Percentiles rank a stretch among this genome's conserved stretches.
phyloP scores from a whole-genome alignment of 2,113 vertebrate species.

The Gavialis gangeticus region DNA sequence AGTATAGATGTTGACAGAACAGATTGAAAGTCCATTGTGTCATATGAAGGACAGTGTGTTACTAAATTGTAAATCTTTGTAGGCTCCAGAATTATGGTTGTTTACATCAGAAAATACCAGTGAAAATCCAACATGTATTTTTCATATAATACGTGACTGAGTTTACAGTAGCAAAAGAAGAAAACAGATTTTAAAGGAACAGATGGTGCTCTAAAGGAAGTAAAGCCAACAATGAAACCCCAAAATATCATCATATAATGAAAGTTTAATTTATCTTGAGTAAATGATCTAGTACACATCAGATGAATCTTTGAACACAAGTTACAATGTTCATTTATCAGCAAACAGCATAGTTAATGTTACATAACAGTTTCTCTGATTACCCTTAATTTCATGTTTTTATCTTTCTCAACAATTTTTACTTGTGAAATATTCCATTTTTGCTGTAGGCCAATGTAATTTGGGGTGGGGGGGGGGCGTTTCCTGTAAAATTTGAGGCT shows the following conservation, averaged over 20 bases:
- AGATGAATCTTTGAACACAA: constrained; percentile 5
- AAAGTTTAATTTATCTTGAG: background rate
- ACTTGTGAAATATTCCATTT: background rate
- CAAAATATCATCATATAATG: constrained; percentile 23
- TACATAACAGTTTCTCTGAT: background rate
- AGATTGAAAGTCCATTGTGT: background rate
- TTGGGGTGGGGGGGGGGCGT: background rate
- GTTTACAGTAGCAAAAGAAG: background rate
- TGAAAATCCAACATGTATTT: background rate
- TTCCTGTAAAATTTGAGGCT: background rate
- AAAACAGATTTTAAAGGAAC: background rate
- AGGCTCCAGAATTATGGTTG: background rate
- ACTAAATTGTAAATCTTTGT: background rate
- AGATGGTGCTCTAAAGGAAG: background rate
- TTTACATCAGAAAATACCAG: background rate
- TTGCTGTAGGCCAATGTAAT: background rate
- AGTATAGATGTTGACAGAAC: background rate
- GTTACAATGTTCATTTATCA: background rate
- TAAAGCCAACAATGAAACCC: background rate
- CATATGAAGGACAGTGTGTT: background rate
- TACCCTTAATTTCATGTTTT: background rate
- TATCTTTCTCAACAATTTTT: background rate
- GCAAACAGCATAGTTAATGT: background rate
- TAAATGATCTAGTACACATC: background rate
- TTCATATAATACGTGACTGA: background rate